A percentile compares a stretch with the other conserved stretches of the same genome.
Conservation (phyloP, 2,113 vertebrate genomes). For the Plestiodon gilberti region DNA sequence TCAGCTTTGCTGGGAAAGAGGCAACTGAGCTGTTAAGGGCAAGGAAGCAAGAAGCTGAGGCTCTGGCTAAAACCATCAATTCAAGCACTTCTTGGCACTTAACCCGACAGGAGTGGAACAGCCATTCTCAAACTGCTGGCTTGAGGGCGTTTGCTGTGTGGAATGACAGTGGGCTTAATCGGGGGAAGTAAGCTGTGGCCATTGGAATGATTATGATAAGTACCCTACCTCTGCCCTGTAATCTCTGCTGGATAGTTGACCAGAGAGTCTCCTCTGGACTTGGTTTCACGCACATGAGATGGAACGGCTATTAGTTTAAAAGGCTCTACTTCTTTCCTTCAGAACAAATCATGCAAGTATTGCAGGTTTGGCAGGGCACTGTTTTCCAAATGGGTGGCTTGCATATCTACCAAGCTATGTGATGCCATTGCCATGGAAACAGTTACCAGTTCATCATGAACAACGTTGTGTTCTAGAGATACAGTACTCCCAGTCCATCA, state of each 20-base stretch:
- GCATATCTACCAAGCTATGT: too few relatives aligned
- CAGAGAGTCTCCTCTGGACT: background rate
- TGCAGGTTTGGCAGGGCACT: background rate
- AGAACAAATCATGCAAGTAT: background rate
- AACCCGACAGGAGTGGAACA: too few relatives aligned
- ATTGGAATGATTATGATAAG: too few relatives aligned
- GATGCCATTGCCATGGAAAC: background rate
- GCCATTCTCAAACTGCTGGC: rapidly evolving
- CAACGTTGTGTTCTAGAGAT: background rate
- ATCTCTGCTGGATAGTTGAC: background rate
- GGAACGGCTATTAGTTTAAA: background rate
- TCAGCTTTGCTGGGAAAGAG: rapidly evolving
- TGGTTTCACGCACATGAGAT: too few relatives aligned
- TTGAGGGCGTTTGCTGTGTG: background rate
- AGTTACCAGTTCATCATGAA: background rate
- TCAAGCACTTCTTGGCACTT: too few relatives aligned
- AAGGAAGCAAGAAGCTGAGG: background rate
- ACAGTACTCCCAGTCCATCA: background rate
- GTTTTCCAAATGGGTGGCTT: background rate
- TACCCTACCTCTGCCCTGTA: background rate
- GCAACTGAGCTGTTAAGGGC: too few relatives aligned
- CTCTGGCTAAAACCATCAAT: too few relatives aligned
- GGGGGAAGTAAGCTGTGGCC: background rate
- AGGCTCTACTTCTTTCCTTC: background rate
- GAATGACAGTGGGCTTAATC: background rate